Conservation (phyloP, 2,797 vertebrate genomes). For the Pseudochaenichthys georgianus region DNA sequence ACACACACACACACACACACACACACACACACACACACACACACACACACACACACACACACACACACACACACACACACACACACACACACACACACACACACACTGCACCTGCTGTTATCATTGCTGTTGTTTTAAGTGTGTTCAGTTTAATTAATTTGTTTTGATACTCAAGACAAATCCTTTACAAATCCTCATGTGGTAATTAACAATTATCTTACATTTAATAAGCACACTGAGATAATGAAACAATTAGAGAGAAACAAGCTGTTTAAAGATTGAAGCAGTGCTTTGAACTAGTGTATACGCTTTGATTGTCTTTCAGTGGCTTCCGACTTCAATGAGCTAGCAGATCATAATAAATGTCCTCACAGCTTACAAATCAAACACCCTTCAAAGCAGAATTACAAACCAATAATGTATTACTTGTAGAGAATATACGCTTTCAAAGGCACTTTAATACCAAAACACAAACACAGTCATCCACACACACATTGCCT, state of each 20-base stretch:
- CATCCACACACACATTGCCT: slow-evolving; percentile 35
- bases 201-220: slow-evolving; percentile 84
- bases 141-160: slow-evolving; percentile 82
- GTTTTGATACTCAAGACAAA: slow-evolving; percentile 85
- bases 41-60: too few relatives aligned
- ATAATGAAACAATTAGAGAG: slow-evolving; percentile 84
- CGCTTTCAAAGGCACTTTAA: slow-evolving; percentile 49
- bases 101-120: slow-evolving; percentile 76
- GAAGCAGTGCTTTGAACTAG: slow-evolving; percentile 76
- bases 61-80: too few relatives aligned
- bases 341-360: slow-evolving; percentile 62
- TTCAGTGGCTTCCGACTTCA: slow-evolving; percentile 69
- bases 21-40: too few relatives aligned
- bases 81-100: too few relatives aligned
- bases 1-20: too few relatives aligned
- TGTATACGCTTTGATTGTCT: slow-evolving; percentile 73
- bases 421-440: slow-evolving; percentile 68
- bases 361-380: slow-evolving; percentile 69
- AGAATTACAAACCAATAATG: slow-evolving; percentile 73
- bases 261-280: slow-evolving; percentile 79
- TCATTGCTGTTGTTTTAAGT: slow-evolving; percentile 76
- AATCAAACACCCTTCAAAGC: slow-evolving; percentile 77
- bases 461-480: slow-evolving; percentile 53
- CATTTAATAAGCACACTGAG: slow-evolving; percentile 84
- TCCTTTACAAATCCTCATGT: slow-evolving; percentile 80